Evolutionary conservation across 2,888 invertebrate genomes (phyloP), one percentile per base, ranked within the genome.

Genomic region (Drosophila formosana): DNA sequence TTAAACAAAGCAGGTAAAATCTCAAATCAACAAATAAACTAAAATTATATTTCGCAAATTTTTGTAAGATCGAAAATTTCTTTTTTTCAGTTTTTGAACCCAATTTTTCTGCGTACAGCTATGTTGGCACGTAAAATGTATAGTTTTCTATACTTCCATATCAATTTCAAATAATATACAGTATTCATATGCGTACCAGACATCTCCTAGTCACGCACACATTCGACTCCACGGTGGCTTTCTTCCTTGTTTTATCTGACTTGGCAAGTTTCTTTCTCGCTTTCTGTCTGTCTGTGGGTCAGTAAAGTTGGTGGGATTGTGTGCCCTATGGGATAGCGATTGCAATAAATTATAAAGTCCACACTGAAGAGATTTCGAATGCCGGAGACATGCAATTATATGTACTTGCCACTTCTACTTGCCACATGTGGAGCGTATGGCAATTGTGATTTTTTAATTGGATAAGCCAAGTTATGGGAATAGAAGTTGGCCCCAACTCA

Each of bases 331-430:
- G 83, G 57, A 73, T 66, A 78, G 72, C 81, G 85, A 73, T 78
- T 78, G 85, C 64, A 75, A 85, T 85, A 83, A 85, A 85, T 83
- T 85, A 85, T 83, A 67, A 68, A 80, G 66, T 60, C 47, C 34
- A 62, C 50, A 62, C 56, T 66, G 41, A 72, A 58, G 60, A 68
- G 66, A 66, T 70, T 74, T 68, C 63, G 72, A 68, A 46, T 51
- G 69, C 67, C 73, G 66, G 74, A 76, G 78, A 80, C 80, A 68
- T 78, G 86, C 82, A 83, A 82, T 83, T 85, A 85, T 76, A 55
- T 30, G 25, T 57, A 37, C 46, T 28, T 37, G 26, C 34, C 13
- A 47, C 46, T 28, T 37, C 9, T 46, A 25, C n/a, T 76, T 72
- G 78, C 78, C 86, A 80, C 78, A 82, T 80, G 78, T 78, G 76